Conservation (phyloP, 2,113 vertebrate species). For the Myxocyprinus asiaticus region DNA sequence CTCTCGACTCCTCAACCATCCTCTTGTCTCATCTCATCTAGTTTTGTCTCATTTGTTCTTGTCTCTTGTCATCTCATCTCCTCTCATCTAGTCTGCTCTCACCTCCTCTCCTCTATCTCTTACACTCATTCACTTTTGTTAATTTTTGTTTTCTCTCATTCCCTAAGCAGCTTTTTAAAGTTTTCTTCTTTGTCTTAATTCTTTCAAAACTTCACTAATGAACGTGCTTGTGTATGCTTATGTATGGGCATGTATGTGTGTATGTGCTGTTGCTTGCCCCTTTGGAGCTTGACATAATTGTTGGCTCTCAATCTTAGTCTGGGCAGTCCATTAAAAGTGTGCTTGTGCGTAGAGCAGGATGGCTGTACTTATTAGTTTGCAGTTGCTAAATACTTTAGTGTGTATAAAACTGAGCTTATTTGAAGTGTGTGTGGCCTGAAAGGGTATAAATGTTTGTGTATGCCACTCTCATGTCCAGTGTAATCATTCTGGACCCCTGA, state of each 20-base stretch:
- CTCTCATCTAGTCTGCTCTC: no score
- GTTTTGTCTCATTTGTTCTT: no score
- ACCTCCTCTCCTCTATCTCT: no score
- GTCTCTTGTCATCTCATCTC: no score
- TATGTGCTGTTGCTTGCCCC: not conserved
- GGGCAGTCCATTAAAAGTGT: conserved; percentile 50
- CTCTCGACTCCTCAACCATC: no score
- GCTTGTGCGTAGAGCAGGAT: not conserved
- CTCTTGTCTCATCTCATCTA: no score
- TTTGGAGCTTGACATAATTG: conserved; percentile 32
- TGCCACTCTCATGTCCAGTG: not conserved
- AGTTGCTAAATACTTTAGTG: not conserved
- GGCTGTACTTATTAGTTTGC: not conserved
- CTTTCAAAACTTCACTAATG: no score
- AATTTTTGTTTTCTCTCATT: no score
- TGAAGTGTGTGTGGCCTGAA: not conserved
- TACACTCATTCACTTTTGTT: no score
- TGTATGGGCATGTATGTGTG: not conserved
- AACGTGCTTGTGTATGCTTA: no score
- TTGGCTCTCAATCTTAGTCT: conserved; percentile 44
- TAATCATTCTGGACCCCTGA: not conserved
- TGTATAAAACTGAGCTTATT: not conserved
- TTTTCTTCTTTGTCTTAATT: no score
- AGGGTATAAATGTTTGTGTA: not conserved
- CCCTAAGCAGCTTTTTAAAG: no score